A percentile compares a stretch with the other conserved stretches of the same genome.
Conservation (phyloP, 1,140 invertebrate species). For the Danaus melanippus region DNA sequence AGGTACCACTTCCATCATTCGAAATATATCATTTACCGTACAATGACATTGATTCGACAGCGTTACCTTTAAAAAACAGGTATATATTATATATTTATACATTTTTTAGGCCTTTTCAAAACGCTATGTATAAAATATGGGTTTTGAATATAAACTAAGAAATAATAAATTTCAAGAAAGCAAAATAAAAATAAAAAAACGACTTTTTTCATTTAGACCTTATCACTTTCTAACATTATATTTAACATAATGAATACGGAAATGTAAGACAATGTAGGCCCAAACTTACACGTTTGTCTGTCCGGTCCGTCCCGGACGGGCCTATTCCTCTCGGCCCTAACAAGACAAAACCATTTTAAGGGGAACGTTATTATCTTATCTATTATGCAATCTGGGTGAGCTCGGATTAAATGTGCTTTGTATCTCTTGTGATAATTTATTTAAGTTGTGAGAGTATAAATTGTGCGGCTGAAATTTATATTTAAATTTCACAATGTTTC, state of each 20-base stretch:
- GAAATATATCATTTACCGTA: slow-evolving; percentile 47
- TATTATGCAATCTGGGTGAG: slow-evolving; percentile 8
- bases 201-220: no score
- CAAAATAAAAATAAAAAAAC: no score
- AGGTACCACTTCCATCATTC: slow-evolving; percentile 68
- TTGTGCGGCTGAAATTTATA: no score
- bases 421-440: slow-evolving; percentile 8
- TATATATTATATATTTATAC: background rate
- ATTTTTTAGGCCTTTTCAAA: no score
- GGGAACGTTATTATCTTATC: slow-evolving; percentile 9
- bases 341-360: slow-evolving; percentile 14
- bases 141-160: no score
- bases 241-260: slow-evolving; percentile 2
- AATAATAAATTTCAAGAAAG: no score
- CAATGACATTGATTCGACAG: slow-evolving; percentile 47
- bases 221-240: background rate
- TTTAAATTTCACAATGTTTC: no score
- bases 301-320: slow-evolving; percentile 10
- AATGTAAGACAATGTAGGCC: slow-evolving; percentile 2
- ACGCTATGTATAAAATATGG: no score
- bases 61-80: slow-evolving; percentile 22
- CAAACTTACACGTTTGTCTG: slow-evolving; percentile 9
- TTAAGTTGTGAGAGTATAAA: background rate
- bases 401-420: slow-evolving; percentile 6
- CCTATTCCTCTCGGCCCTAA: slow-evolving; percentile 6